Evolutionary conservation across 2,888 invertebrate species (phyloP).

Genomic region (Ophion ellenae): DNA sequence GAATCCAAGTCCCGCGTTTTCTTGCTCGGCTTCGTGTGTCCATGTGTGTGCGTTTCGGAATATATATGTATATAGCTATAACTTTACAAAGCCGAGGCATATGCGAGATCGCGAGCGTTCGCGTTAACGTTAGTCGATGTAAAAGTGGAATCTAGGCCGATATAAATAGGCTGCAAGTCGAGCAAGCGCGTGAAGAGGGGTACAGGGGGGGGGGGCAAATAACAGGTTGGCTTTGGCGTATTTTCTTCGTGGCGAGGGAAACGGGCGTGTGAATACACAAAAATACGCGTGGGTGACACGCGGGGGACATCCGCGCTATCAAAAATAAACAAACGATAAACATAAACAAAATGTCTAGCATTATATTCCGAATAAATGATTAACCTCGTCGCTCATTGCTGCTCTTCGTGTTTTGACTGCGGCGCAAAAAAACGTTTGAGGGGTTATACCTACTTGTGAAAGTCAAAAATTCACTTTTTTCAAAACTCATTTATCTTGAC

Average conservation of each 20-base stretch:
- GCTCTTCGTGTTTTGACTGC: neutral
- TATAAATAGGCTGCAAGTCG: conserved; percentile 81
- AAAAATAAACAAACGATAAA: neutral
- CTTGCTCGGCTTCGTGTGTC: conserved; percentile 70
- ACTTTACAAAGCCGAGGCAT: conserved; percentile 57
- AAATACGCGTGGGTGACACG: conserved; percentile 62
- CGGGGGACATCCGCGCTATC: conserved; percentile 20
- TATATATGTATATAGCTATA: conserved; percentile 8
- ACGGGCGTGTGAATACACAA: conserved; percentile 65
- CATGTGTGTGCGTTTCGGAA: conserved; percentile 72
- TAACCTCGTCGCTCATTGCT: neutral
- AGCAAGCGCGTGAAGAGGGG: neutral
- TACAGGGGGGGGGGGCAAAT: conserved; percentile 78
- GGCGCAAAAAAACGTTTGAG: neutral
- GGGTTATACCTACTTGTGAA: too few relatives aligned
- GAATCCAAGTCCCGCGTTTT: conserved; percentile 75
- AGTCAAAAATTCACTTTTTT: too few relatives aligned
- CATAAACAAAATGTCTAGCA: neutral
- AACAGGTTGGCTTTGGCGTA: conserved; percentile 81
- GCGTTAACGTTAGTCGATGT: conserved; percentile 73
- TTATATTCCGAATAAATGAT: neutral
- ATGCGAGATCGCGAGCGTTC: conserved; percentile 63
- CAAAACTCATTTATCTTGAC: too few relatives aligned
- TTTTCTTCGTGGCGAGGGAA: conserved; percentile 59
- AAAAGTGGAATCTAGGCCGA: conserved; percentile 83